Base-by-base conservation (phyloP, 2,888 invertebrate species). In the Acrobasis consociella region DNA sequence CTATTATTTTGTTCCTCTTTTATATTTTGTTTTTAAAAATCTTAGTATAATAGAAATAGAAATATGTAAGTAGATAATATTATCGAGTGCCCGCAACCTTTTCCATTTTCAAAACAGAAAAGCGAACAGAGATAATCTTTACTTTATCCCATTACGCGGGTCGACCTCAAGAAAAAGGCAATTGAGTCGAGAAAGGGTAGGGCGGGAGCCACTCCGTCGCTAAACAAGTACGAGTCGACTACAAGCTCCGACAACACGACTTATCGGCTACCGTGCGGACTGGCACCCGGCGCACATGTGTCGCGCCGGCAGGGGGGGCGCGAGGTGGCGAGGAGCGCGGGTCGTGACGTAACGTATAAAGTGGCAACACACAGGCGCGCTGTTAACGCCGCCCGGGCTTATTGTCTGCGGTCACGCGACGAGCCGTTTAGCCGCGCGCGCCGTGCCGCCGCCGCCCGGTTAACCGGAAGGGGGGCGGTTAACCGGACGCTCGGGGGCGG, bases 321-420 rank as follows among this genome's bases (percentile, higher is more conserved):
- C 53, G 65, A 13, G 17, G 22, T n/a, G 17, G 52, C 51, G 70
- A 67, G 67, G 70, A 69, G 64, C 64, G 66, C 65, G 67, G 71
- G 72, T 76, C 76, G 79, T 85, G 87, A 87, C 85, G 90, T 86
- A 86, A 88, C 90, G 82, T 89, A 91, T 90, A 91, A 91, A 91
- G 91, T 91, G 91, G 90, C 87, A 91, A 91, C 91, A 91, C 90
- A 90, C 89, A 91, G 89, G 88, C 91, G 89, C 90, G 91, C 89
- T 88, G 90, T 90, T 90, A 90, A 89, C 91, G 90, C 89, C 87
- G 87, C 82, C 86, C 87, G 89, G 90, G 90, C 91, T 92, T 91
- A 92, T 92, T 92, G 91, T 91, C 91, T 92, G 91, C 91, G 91
- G 91, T 92, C 91, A 91, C 91, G 91, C 91, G 91, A 92, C 91